phyloP scores from a whole-genome alignment of 2,797 vertebrate species.

The Anabacerthia variegaticeps region DNA sequence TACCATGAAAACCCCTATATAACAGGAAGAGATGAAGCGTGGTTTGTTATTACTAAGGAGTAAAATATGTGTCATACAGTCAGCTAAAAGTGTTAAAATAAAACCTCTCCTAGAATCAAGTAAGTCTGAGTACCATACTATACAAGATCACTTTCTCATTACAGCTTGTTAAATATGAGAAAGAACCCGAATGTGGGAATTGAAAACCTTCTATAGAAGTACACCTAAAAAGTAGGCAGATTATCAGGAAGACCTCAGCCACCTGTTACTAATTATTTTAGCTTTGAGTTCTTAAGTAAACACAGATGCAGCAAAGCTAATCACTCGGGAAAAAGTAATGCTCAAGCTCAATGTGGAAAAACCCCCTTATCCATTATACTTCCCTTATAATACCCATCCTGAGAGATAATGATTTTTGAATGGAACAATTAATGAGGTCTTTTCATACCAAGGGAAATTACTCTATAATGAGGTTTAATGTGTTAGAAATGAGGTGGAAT shows the following conservation, averaged over 20 bases:
- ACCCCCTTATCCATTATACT: not conserved
- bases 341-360: not conserved
- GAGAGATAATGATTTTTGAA: constrained; percentile 8
- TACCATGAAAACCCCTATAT: not conserved
- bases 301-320: constrained; percentile 72
- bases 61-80: not conserved
- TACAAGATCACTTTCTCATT: constrained; percentile 23
- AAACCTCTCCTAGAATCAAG: not conserved
- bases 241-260: constrained; percentile 67
- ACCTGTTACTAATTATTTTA: constrained; percentile 78
- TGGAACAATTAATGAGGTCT: constrained; percentile 30
- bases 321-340: constrained; percentile 42
- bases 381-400: not conserved
- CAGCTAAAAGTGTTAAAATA: not conserved
- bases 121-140: constrained; percentile 12
- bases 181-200: constrained; percentile 15
- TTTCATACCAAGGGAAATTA: not conserved
- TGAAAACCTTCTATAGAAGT: constrained; percentile 29
- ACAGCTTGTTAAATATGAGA: constrained; percentile 29
- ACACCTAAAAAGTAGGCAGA: constrained; percentile 63
- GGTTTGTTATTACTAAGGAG: not conserved
- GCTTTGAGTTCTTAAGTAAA: constrained; percentile 75
- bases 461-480: not conserved
- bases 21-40: not conserved
- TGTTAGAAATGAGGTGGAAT: not conserved